Evolutionary conservation across 2,113 vertebrate species (phyloP).

Genomic region (Cynopterus brachyotis): DNA sequence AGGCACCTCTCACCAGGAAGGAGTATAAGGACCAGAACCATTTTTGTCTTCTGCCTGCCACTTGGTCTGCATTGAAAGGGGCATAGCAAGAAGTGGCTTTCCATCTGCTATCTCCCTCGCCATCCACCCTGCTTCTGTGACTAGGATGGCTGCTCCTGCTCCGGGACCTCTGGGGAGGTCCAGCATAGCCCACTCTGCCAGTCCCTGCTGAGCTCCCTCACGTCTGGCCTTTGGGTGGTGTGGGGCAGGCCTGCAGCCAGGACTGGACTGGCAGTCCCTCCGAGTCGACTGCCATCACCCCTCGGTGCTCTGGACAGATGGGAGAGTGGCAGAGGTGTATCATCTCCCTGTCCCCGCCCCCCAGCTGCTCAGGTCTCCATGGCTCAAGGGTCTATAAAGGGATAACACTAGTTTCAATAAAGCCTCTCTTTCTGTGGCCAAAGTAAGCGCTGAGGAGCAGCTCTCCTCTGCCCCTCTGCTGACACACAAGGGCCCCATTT

Average conservation of each 20-base stretch:
- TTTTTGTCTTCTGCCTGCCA: not conserved
- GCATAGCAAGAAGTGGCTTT: not conserved
- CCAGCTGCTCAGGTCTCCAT: not conserved
- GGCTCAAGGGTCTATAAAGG: not conserved
- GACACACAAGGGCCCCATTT: not conserved
- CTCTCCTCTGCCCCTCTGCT: not conserved
- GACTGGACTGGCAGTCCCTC: not conserved
- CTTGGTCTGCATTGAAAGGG: not conserved
- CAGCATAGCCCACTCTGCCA: not conserved
- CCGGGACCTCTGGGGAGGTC: not conserved
- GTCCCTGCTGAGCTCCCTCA: not conserved
- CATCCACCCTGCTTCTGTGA: fast-evolving
- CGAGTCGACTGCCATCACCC: too few species aligned
- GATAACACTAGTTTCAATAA: not conserved
- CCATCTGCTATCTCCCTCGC: not conserved
- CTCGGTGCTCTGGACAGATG: not conserved
- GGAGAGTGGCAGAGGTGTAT: not conserved
- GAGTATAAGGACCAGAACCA: not conserved
- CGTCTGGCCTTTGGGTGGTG: not conserved
- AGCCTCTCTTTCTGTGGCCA: not conserved
- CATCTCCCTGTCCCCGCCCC: too few species aligned
- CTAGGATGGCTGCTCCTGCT: not conserved
- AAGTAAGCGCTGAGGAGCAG: not conserved
- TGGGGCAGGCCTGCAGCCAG: not conserved
- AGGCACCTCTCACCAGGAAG: not conserved